A percentile compares a stretch with the other conserved stretches of the same genome.
These are phyloP conservation scores for Rafetus swinhoei DNA, from an alignment of 2,113 vertebrate species.

Conservation along the genomic window DNA sequence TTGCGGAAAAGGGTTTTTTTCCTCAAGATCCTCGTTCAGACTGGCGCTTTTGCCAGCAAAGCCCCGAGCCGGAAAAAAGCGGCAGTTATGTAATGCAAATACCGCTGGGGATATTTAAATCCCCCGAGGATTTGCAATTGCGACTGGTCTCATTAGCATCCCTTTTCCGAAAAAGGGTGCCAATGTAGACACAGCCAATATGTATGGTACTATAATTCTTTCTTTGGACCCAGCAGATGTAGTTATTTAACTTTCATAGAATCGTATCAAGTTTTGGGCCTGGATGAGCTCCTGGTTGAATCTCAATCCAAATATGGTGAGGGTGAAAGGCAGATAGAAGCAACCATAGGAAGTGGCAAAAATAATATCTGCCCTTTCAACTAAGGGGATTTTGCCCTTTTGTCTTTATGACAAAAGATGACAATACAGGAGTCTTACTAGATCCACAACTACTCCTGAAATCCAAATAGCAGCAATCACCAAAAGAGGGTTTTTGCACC, in stretches of 20 bases:
- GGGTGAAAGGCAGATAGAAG: not conserved
- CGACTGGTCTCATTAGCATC: no score
- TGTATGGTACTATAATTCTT: not conserved
- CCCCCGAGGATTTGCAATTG: no score
- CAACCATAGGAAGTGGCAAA: not conserved
- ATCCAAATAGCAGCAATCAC: not conserved
- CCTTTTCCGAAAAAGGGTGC: no score
- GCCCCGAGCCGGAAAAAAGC: no score
- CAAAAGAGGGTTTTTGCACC: not conserved
- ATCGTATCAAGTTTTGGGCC: not conserved
- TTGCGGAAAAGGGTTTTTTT: no score
- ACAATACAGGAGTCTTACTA: not conserved
- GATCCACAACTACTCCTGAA: not conserved
- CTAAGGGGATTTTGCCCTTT: not conserved
- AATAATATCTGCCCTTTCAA: slow-evolving; percentile 5
- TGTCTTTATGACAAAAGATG: not conserved
- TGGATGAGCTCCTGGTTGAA: not conserved
- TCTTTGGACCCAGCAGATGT: not conserved
- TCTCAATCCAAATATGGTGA: not conserved
- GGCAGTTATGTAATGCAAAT: no score
- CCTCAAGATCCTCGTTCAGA: no score
- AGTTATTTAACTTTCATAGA: not conserved
- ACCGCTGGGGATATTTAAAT: no score
- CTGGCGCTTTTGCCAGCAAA: no score
- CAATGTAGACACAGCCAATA: no score